These are phyloP conservation scores for Myathropa florea DNA, from an alignment of 2,888 invertebrate species.

Conservation along the genomic window DNA sequence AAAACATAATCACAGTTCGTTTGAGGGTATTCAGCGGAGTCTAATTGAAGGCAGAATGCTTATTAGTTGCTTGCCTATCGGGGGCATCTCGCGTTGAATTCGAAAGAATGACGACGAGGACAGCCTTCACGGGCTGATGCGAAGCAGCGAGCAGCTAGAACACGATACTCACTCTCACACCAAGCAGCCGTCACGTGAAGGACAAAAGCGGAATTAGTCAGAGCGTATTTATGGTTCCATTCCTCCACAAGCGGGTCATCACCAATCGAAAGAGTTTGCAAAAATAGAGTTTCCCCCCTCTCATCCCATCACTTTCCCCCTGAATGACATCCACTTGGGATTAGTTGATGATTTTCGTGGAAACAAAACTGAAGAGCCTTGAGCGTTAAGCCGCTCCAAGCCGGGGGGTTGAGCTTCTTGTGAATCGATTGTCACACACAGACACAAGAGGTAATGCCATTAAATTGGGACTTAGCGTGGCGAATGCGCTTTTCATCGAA, in stretches of 20 bases:
- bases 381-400: background rate
- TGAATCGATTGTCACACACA: background rate
- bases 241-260: background rate
- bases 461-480: slow-evolving; percentile 27
- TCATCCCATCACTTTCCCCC: background rate
- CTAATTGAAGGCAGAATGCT: slow-evolving; percentile 59
- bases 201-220: slow-evolving; percentile 27
- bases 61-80: slow-evolving; percentile 37
- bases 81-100: slow-evolving; percentile 29
- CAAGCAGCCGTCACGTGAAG: slow-evolving; percentile 43
- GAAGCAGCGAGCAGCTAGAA: slow-evolving; percentile 48
- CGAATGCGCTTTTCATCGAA: slow-evolving; percentile 4
- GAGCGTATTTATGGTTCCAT: background rate
- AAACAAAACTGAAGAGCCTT: slow-evolving; percentile 10
- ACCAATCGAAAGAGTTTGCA: too few species aligned
- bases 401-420: background rate
- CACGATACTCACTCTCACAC: slow-evolving; percentile 4
- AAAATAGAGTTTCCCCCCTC: too few species aligned
- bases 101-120: slow-evolving; percentile 25
- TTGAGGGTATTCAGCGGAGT: slow-evolving; percentile 47
- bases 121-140: slow-evolving; percentile 57
- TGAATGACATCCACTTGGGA: background rate
- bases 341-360: slow-evolving; percentile 17
- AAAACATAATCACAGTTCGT: slow-evolving; percentile 40
- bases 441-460: slow-evolving; percentile 4